These are phyloP conservation scores for Herpailurus yagouaroundi DNA, from an alignment of 2,113 vertebrate genomes.

Conservation along the genomic window DNA sequence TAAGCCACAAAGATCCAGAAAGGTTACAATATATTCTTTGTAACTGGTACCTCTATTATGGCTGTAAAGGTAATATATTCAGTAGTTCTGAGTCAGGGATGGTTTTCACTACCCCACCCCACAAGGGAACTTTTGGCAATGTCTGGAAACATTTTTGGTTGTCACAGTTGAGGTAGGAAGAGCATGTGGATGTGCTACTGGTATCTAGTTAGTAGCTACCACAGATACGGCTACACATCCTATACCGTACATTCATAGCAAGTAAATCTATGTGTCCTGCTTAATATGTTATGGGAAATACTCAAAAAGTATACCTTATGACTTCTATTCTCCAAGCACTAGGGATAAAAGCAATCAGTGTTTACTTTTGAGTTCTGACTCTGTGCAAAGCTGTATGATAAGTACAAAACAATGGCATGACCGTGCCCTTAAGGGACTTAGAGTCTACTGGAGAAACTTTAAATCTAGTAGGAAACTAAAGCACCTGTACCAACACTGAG, in stretches of 20 bases:
- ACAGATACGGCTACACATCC: background rate
- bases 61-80: background rate
- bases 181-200: background rate
- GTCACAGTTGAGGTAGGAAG: rapidly evolving
- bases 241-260: background rate
- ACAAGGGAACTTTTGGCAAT: background rate
- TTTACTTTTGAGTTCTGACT: background rate
- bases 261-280: background rate
- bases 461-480: background rate
- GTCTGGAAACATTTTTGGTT: background rate
- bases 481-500: background rate
- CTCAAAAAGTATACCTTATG: background rate
- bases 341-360: background rate
- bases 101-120: background rate
- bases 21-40: background rate
- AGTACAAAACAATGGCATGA: background rate
- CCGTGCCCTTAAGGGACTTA: background rate
- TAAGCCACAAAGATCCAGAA: background rate
- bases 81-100: background rate
- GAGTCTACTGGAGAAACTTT: background rate
- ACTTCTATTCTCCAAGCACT: background rate
- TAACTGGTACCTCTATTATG: background rate
- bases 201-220: background rate
- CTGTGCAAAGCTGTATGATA: background rate
- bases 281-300: background rate